Evolutionary conservation across 1,140 invertebrate genomes (phyloP), one percentile per base, ranked within the genome.

Genomic region (Drosophila tani): DNA sequence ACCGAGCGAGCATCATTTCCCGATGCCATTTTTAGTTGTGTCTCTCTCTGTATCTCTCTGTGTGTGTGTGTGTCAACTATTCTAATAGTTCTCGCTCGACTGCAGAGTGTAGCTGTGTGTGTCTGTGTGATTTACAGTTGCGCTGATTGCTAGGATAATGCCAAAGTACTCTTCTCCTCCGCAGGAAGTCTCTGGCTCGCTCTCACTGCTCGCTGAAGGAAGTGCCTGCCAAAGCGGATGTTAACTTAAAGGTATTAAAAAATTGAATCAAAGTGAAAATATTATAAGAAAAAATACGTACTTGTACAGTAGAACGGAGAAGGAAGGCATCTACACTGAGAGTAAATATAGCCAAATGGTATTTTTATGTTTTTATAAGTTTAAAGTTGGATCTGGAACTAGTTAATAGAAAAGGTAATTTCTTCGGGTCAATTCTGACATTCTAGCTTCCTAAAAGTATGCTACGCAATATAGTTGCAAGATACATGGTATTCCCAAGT

Each of bases 171-270:
- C 27, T 50, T 43, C 53, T 21, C 46, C 9, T 56, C 15, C 35
- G 57, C 56, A 57, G 71, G 80, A 86, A 73, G 78, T 73, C 60
- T 56, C 47, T 40, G 38, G 29, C 43, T 38, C 17, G 35, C 58
- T 64, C 50, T 43, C 40, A 55, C 56, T 63, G 46, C 40, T 41
- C 11, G 40, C 60, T 38, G 11, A 21, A 46, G 78, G 55, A 84
- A 63, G 81, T 67, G 69, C 58, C 69, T 84, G 69, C 78, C 84
- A 83, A 90, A 81, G 81, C 84, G 84, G 84, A 88, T 88, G 84
- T 88, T 81, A 90, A 90, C 84, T 88, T 88, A 90, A 88, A 90
- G 85, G 79, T 88, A 90, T 88, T 90, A 90, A 88, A 85, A 88
- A 90, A 85, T 88, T 88, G 82, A 88, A 88, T 88, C 85, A 88